These are phyloP conservation scores for Silurus asotus DNA, from an alignment of 2,113 vertebrate genomes.

Conservation along the genomic window DNA sequence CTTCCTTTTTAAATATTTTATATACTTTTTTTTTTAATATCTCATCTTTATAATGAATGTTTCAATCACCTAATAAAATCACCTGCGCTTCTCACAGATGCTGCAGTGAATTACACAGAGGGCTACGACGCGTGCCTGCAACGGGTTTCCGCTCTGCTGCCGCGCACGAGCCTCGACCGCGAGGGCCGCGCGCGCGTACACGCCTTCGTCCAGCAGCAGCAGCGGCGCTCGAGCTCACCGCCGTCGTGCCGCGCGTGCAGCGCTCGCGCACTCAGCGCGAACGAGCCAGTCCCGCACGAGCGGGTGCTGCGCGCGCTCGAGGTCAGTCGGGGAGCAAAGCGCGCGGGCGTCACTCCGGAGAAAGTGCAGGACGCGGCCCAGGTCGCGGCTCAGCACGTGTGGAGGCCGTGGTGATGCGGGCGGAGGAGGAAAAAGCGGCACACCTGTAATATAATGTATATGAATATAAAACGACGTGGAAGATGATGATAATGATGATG, in stretches of 20 bases:
- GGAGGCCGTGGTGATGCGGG: slow-evolving; percentile 82
- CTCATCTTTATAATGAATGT: not conserved
- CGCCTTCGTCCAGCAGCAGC: slow-evolving; percentile 60
- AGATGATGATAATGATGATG: not conserved
- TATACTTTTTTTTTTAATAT: not conserved
- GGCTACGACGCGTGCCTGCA: slow-evolving; percentile 72
- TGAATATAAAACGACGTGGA: not conserved
- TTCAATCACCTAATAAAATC: not conserved
- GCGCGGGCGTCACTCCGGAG: not conserved
- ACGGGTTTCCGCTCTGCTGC: slow-evolving; percentile 62
- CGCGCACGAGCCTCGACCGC: slow-evolving; percentile 57
- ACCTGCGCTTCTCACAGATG: not conserved
- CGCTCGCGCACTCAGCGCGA: slow-evolving; percentile 40
- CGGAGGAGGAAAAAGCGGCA: not conserved
- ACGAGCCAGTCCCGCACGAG: slow-evolving; percentile 39
- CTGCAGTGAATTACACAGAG: slow-evolving; percentile 59
- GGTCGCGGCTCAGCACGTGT: slow-evolving; percentile 52
- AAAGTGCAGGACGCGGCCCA: not conserved
- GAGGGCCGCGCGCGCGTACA: slow-evolving; percentile 60
- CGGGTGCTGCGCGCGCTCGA: slow-evolving; percentile 4
- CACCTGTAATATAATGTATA: not conserved
- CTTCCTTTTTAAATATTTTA: not conserved
- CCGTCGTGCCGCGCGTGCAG: slow-evolving; percentile 45
- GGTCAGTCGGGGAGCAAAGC: not conserved
- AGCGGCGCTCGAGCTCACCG: slow-evolving; percentile 14